A percentile compares a stretch with the other conserved stretches of the same genome.
Evolutionary conservation across 2,888 invertebrate species (phyloP).

Genomic region (Isoperla grammatica): DNA sequence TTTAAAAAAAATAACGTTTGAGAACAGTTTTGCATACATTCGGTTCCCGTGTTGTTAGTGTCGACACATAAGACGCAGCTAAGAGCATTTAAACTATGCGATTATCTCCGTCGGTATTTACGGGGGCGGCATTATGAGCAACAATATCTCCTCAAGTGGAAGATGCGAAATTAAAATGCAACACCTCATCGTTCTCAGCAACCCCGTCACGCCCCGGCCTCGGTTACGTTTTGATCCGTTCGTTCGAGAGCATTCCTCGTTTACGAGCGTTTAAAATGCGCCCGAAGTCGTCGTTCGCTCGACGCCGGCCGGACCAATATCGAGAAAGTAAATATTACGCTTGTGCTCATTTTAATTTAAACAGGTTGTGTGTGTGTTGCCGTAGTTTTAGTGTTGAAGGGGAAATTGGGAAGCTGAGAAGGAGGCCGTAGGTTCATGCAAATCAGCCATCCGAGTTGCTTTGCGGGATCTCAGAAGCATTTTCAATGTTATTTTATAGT

Average conservation of each 20-base stretch:
- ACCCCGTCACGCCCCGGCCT: neutral
- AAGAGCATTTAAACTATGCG: too few species aligned
- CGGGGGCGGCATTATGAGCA: too few species aligned
- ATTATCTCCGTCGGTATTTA: too few species aligned
- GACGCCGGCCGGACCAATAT: slow-evolving; percentile 1
- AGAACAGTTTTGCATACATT: too few species aligned
- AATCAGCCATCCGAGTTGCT: slow-evolving; percentile 21
- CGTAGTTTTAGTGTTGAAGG: slow-evolving; percentile 13
- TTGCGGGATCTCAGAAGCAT: slow-evolving; percentile 16
- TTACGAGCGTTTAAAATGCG: slow-evolving; percentile 15
- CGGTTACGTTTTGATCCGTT: slow-evolving; percentile 24
- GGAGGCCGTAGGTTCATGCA: slow-evolving; percentile 19
- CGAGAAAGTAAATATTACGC: neutral
- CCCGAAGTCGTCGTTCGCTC: neutral
- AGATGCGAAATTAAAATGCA: too few species aligned
- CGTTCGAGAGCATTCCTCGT: neutral
- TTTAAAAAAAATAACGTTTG: too few species aligned
- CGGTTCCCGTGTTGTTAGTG: too few species aligned
- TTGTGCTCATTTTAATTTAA: slow-evolving; percentile 27
- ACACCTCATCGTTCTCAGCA: neutral
- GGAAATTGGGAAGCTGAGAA: neutral
- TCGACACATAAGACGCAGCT: too few species aligned
- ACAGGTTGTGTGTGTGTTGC: slow-evolving; percentile 23
- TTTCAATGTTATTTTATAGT: slow-evolving; percentile 28
- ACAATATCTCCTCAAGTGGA: too few species aligned